Evolutionary conservation across 2,888 invertebrate species (phyloP).

Genomic region (Spicauda simplicius): DNA sequence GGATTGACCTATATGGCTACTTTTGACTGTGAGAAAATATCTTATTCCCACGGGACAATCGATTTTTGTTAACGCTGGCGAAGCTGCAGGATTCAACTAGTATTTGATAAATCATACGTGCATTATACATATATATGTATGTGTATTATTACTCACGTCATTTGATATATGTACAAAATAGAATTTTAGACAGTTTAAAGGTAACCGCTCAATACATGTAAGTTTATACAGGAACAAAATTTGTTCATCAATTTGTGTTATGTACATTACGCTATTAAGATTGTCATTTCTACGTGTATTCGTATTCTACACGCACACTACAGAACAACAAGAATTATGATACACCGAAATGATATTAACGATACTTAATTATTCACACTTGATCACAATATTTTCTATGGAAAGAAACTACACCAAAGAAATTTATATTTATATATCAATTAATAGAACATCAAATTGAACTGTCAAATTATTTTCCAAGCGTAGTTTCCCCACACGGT

Average conservation of each 20-base stretch:
- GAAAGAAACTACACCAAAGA: slow-evolving; percentile 80
- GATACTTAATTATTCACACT: slow-evolving; percentile 39
- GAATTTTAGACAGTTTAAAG: not conserved
- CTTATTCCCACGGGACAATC: too few species aligned
- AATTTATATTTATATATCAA: slow-evolving; percentile 55
- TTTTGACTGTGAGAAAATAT: too few species aligned
- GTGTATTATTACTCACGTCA: not conserved
- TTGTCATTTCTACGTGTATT: not conserved
- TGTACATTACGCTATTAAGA: not conserved
- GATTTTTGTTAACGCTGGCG: too few species aligned
- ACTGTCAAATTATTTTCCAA: slow-evolving; percentile 77
- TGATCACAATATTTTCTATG: slow-evolving; percentile 59
- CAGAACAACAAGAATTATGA: slow-evolving; percentile 8
- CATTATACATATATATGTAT: not conserved
- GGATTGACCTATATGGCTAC: too few species aligned
- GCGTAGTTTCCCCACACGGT: slow-evolving; percentile 85
- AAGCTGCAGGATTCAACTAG: too few species aligned
- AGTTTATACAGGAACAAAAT: not conserved
- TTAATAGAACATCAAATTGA: slow-evolving; percentile 75
- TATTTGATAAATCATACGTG: not conserved
- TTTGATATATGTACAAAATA: not conserved
- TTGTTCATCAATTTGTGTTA: not conserved
- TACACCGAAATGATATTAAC: slow-evolving; percentile 19
- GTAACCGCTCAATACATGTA: not conserved
- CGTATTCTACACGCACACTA: slow-evolving; percentile 14